Evolutionary conservation across 2,888 invertebrate genomes (phyloP).

Genomic region (Gerris lacustris): DNA sequence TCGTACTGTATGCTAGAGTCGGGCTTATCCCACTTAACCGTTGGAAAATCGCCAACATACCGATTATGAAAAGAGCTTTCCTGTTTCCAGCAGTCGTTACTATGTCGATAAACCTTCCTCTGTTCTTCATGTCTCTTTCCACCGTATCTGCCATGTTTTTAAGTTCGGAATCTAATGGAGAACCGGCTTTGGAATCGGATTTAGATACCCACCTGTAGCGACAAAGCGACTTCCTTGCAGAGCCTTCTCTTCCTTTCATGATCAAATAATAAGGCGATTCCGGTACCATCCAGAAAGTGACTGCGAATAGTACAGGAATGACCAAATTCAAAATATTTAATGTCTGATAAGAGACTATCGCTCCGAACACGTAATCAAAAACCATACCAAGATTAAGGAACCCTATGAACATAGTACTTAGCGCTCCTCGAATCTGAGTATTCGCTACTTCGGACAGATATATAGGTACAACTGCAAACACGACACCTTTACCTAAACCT

Average conservation of each 20-base stretch:
- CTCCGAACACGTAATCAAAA: slow-evolving; percentile 26
- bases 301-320: slow-evolving; percentile 41
- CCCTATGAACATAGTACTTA: slow-evolving; percentile 26
- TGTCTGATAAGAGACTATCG: slow-evolving; percentile 21
- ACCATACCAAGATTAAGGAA: slow-evolving; percentile 27
- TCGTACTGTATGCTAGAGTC: slow-evolving; percentile 48
- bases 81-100: slow-evolving; percentile 26
- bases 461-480: slow-evolving; percentile 27
- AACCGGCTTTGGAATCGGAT: slow-evolving; percentile 16
- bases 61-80: slow-evolving; percentile 27
- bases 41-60: slow-evolving; percentile 28
- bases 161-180: slow-evolving; percentile 22
- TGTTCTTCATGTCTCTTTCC: slow-evolving; percentile 37
- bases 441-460: slow-evolving; percentile 29
- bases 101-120: slow-evolving; percentile 29
- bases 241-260: slow-evolving; percentile 40
- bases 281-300: slow-evolving; percentile 46
- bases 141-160: slow-evolving; percentile 29
- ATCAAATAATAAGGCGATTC: slow-evolving; percentile 50
- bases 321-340: slow-evolving; percentile 35
- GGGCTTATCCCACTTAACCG: slow-evolving; percentile 55
- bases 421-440: slow-evolving; percentile 25
- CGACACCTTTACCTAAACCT: slow-evolving; percentile 28
- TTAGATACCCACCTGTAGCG: slow-evolving; percentile 14
- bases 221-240: slow-evolving; percentile 27